Conservation (phyloP, 2,888 invertebrate genomes). For the Lycophotia porphyrea region DNA sequence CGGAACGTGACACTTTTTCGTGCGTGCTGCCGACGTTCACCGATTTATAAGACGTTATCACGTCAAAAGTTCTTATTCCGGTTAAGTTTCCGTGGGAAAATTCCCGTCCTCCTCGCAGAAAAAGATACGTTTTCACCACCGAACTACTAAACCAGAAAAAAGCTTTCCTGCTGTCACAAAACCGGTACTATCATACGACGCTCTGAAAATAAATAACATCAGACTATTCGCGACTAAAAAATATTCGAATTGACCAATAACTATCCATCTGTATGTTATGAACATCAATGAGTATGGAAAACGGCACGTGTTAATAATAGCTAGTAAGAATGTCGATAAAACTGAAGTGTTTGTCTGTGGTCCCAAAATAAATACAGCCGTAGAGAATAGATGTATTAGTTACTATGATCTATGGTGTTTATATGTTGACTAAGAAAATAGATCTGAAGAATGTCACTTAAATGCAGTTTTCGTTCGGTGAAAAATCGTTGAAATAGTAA, state of each 20-base stretch:
- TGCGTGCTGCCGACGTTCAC: no score
- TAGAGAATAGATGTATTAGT: constrained; percentile 1
- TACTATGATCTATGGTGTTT: constrained; percentile 8
- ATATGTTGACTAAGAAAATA: not conserved
- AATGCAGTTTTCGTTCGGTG: not conserved
- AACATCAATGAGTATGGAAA: constrained; percentile 20
- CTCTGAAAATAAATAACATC: not conserved
- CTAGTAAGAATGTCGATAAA: constrained; percentile 27
- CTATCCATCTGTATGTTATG: constrained; percentile 3
- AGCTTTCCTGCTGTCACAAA: no score
- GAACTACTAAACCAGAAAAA: not conserved
- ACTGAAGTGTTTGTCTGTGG: constrained; percentile 46
- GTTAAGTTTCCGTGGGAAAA: no score
- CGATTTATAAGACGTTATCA: no score
- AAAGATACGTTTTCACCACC: not conserved
- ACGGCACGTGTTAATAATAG: constrained; percentile 17
- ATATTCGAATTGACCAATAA: not conserved
- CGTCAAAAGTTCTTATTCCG: no score
- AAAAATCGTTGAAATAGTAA: not conserved
- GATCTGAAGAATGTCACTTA: not conserved
- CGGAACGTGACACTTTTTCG: no score
- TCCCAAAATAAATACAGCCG: constrained; percentile 26
- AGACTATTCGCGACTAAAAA: not conserved
- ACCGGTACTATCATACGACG: not conserved
- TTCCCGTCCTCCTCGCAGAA: not conserved